Evolutionary conservation across 1,140 invertebrate species (phyloP), one percentile per base, ranked within the genome.

Genomic region (Macrotrachela quadricornifera): DNA sequence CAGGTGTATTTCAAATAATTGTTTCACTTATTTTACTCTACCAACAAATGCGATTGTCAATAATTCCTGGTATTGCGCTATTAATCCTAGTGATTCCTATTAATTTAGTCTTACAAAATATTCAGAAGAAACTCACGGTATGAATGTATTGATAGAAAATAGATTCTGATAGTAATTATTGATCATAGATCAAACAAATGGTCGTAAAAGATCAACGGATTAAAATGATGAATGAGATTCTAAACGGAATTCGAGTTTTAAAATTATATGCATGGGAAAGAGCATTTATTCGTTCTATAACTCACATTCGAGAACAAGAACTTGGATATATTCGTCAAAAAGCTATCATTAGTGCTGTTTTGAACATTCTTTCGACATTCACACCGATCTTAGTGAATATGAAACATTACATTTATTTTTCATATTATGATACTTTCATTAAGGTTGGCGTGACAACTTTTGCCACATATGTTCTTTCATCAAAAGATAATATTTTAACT

Each of bases 361-460:
- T 83, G 13, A 84, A 84, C 42, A 91, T 94, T 66, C 80, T 88
- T 56, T 94, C 87, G 86, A 83, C 83, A 2, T 90, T 83, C 70
- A 86, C 87, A 11, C 88, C 88, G 15, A 91, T 91, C 68, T 74
- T 95, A 64, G 66, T 71, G 10, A 63, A 64, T 14, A 50, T 4
- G 8, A 30, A 2, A 30, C 2, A 30, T 30, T 8, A 4, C 21
- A 30, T 30, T 4, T 8, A 4, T 2, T 30, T n/a, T n/a, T n/a
- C n/a, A n/a, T 30, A 30, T 30, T 4, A 2, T 4, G 2, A 30
- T 30, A 30, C 21, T 4, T 30, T 30, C 8, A 8, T 30, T 30
- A 30, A 30, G 21, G 21, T 30, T 30, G 21, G 21, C 21, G 21
- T 70, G 49, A 58, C 61, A 10, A 58, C 58, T n/a, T 61, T 71